A percentile compares a stretch with the other conserved stretches of the same genome.
Conservation (phyloP, 1,140 invertebrate genomes). For the Vanessa atalanta region DNA sequence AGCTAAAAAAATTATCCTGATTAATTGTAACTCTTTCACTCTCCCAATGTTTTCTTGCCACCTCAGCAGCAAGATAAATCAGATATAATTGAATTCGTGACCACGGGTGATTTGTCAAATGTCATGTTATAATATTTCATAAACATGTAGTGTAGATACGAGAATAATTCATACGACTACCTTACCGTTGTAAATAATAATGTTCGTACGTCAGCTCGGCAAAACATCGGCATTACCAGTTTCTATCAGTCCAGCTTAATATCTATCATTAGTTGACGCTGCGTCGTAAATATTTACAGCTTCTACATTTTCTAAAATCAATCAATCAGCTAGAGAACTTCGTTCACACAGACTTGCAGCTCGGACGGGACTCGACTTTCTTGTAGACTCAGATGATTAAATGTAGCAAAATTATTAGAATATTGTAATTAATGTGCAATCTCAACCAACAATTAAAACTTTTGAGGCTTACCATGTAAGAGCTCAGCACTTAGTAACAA, state of each 20-base stretch:
- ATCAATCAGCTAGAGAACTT: slow-evolving; percentile 4
- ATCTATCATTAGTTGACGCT: slow-evolving; percentile 19
- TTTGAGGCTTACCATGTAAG: no score
- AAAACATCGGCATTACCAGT: slow-evolving; percentile 3
- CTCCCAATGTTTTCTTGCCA: not conserved
- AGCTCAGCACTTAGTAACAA: no score
- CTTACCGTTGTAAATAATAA: slow-evolving; percentile 9
- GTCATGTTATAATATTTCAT: slow-evolving; percentile 13
- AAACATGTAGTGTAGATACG: slow-evolving; percentile 11
- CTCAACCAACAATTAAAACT: no score
- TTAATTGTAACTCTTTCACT: not conserved
- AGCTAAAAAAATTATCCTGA: not conserved
- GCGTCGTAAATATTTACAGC: slow-evolving; percentile 24
- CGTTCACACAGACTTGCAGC: not conserved
- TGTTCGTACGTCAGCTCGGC: not conserved
- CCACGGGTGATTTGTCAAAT: slow-evolving; percentile 19
- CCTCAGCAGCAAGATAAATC: slow-evolving; percentile 5
- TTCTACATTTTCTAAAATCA: slow-evolving; percentile 23
- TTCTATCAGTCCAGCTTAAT: slow-evolving; percentile 17
- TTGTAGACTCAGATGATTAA: not conserved
- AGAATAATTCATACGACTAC: slow-evolving; percentile 27
- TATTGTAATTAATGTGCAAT: no score
- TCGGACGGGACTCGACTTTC: not conserved
- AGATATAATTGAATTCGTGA: not conserved
- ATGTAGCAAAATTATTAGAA: not conserved